Percentiles rank a stretch among this genome's conserved stretches.
phyloP scores from a whole-genome alignment of 2,888 invertebrate genomes.

The Pelosia muscerda region DNA sequence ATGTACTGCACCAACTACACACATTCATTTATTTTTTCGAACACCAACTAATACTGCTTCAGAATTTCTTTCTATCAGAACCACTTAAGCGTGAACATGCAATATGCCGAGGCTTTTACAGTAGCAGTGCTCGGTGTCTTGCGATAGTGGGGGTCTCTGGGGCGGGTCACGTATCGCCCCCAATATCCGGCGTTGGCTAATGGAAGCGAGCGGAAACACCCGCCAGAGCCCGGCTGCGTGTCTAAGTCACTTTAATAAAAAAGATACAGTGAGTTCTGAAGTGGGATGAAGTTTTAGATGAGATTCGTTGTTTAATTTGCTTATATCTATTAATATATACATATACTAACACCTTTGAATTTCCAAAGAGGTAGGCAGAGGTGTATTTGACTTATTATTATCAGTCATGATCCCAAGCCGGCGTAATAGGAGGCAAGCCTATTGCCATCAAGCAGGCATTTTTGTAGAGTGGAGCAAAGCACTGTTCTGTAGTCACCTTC shows the following conservation, averaged over 20 bases:
- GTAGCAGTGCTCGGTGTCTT: slow-evolving; percentile 4
- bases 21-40: no score
- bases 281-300: background rate
- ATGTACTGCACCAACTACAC: background rate
- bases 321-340: no score
- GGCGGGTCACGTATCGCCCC: slow-evolving; percentile 50
- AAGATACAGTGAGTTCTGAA: slow-evolving; percentile 16
- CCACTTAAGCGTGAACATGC: slow-evolving; percentile 6
- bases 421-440: no score
- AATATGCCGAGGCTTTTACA: slow-evolving; percentile 9
- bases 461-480: no score
- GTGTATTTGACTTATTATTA: no score
- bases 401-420: no score
- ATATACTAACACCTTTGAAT: no score
- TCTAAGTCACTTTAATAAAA: slow-evolving; percentile 40
- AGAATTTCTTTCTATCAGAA: slow-evolving; percentile 3
- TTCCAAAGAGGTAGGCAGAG: no score
- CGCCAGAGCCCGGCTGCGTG: slow-evolving; percentile 34
- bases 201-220: slow-evolving; percentile 50
- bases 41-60: background rate
- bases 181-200: slow-evolving; percentile 53
- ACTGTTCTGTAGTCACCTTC: no score
- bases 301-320: background rate
- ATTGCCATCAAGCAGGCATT: no score
- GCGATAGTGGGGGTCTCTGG: slow-evolving; percentile 23